Evolutionary conservation across 2,888 invertebrate species (phyloP).

Genomic region (Protodeltote pygarga): DNA sequence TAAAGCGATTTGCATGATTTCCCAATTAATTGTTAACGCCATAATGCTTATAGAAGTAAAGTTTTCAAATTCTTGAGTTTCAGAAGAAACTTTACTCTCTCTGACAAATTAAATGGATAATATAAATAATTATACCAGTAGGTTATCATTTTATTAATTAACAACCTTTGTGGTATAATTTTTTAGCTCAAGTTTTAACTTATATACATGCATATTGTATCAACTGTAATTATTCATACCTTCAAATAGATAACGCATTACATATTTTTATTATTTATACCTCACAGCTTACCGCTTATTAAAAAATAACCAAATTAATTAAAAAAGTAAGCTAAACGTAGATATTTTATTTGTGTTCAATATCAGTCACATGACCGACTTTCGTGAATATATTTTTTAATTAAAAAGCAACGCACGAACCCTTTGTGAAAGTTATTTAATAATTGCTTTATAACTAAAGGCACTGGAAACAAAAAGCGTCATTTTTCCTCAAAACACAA

Average conservation of each 20-base stretch:
- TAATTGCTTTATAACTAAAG: conserved; percentile 17
- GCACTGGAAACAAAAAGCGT: conserved; percentile 41
- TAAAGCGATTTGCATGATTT: conserved; percentile 37
- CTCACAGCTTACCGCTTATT: too few species aligned
- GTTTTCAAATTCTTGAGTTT: conserved; percentile 12
- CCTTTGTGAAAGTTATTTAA: conserved; percentile 16
- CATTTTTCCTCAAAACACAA: conserved; percentile 46
- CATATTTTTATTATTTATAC: too few species aligned
- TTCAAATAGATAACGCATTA: too few species aligned
- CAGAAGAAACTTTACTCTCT: conserved; percentile 8
- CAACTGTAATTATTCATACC: too few species aligned
- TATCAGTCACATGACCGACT: conserved; percentile 11
- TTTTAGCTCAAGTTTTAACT: too few species aligned
- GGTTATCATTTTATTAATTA: too few species aligned
- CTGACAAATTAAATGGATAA: too few species aligned
- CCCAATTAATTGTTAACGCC: conserved; percentile 33
- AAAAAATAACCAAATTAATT: too few species aligned
- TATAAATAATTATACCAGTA: too few species aligned
- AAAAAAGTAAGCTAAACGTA: too few species aligned
- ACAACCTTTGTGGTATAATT: too few species aligned
- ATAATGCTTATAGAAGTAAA: conserved; percentile 33
- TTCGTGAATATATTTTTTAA: conserved; percentile 22
- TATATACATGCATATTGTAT: too few species aligned
- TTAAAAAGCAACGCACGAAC: conserved; percentile 5
- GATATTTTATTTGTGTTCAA: conserved; percentile 13